Base-by-base conservation (phyloP, 2,113 vertebrate genomes). In the Proterorhinus semilunaris region DNA sequence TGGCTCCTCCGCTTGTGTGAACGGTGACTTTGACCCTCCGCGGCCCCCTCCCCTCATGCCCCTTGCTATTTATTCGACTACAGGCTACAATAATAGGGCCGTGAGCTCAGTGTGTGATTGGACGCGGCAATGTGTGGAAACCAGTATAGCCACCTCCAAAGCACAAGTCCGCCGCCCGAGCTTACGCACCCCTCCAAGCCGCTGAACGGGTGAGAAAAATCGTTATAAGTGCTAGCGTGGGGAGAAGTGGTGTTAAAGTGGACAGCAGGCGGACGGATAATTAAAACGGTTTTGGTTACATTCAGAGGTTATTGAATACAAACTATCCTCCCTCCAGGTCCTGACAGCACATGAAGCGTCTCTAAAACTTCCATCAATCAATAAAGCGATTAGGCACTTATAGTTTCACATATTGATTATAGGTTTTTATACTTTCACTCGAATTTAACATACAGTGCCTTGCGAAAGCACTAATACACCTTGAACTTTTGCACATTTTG, bases 11-110 rank as follows among this genome's bases (percentile, higher is more conserved):
- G 69, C 78, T 69, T 76, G 71, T 61, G 81, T 79, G 84, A 89
- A 86, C 79, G 77, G 70, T 80, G 84, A 87, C 87, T 89, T 89
- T 89, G 83, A 86, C 74, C 75, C 13, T n/a, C 27, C 27, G 27
- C 7, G 71, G 57, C 72, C 17, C 78, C 50, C 61, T 12, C 58
- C 17, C 10, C 6, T 71, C 84, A 83, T 73, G 80, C 68, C 54
- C 69, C 44, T 73, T 44, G 73, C 86, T 89, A 91, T 90, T 91
- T 90, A 86, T 91, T 87, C 82, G 83, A 78, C 78, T 74, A 79
- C 47, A 43, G 62, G 49, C 58, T 58, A 78, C 85, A 85, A 88
- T 83, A 86, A 86, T 78, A 88, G 82, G 73, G 75, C 76, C 12
- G 77, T 81, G 74, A 84, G 83, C 78, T 87, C 80, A 80, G 66